Base-by-base conservation (phyloP, 2,888 invertebrate genomes). In the Rhagophthalmus giganteus region DNA sequence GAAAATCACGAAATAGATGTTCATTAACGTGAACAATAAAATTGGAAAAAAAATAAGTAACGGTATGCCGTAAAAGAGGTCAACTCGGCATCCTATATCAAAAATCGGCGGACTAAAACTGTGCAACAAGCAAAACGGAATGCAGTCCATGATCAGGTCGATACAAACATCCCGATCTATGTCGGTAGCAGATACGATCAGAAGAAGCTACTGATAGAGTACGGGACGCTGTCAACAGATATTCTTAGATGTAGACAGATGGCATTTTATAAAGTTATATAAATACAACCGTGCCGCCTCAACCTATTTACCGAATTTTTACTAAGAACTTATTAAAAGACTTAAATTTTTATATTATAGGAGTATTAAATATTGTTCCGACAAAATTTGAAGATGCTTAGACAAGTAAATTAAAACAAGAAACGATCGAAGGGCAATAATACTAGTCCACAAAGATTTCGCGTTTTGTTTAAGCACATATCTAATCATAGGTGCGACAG, bases 111-210 rank as follows among this genome's bases (percentile, higher is more conserved):
- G 34, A 30, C 39, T 20, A 38, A 44, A 37, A 41, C 32, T 33
- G 26, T 31, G 41, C 41, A 46, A 38, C 34, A 25, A 34, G 46
- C 41, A 46, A 37, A 37, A 47, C 40, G 46, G 52, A 47, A 45
- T 54, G 49, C 40, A 54, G 54, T 49, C 27, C 49, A 54, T 54
- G 54, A 44, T 45, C 46, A 40, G 30, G 33, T 47, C 25, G 57
- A 55, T 57, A 57, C 51, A 45, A 53, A 48, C 46, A 45, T 54
- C 30, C 45, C 41, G 55, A 49, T 52, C 47, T 54, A 32, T 39
- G 54, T 57, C 54, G 50, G 57, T 57, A 53, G 35, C 52, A 47
- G 58, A 58, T 58, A 51, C 32, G 44, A 54, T 58, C 55, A 45
- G 42, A 51, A 52, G 45, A 46, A 51, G 54, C 54, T 50, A 52